Evolutionary conservation across 2,797 vertebrate species (phyloP).

Genomic region (Brotula barbata): DNA sequence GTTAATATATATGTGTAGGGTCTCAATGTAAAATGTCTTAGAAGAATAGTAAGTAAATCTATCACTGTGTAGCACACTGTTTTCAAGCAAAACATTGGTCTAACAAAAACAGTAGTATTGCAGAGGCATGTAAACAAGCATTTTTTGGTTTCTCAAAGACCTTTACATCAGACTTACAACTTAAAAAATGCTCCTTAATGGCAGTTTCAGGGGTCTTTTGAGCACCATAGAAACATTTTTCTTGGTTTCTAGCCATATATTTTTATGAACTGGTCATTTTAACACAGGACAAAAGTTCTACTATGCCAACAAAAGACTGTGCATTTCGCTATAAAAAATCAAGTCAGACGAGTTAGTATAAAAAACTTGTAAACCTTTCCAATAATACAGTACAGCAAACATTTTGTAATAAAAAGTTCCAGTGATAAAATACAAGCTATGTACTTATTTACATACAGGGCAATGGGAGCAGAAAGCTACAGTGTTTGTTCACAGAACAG

Average conservation of each 20-base stretch:
- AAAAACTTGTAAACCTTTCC: constrained; percentile 72
- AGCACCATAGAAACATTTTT: constrained; percentile 12
- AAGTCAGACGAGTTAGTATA: constrained; percentile 41
- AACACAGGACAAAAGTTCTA: not conserved
- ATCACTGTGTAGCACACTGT: constrained; percentile 18
- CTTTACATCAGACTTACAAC: constrained; percentile 8
- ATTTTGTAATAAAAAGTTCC: constrained; percentile 48
- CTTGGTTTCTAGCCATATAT: not conserved
- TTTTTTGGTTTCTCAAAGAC: constrained; percentile 38
- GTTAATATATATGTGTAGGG: constrained; percentile 38
- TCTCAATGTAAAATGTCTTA: constrained; percentile 41
- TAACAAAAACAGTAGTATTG: constrained; percentile 58
- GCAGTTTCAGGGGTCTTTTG: constrained; percentile 7
- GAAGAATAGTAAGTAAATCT: constrained; percentile 27
- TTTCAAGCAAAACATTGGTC: constrained; percentile 55
- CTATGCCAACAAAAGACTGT: constrained; percentile 31
- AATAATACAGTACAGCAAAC: constrained; percentile 64
- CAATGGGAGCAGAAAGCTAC: constrained; percentile 36
- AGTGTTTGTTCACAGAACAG: constrained; percentile 41
- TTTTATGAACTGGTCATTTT: constrained; percentile 1
- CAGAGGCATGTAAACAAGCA: constrained; percentile 64
- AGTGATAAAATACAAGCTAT: constrained; percentile 54
- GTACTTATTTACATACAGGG: constrained; percentile 14
- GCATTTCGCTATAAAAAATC: constrained; percentile 33
- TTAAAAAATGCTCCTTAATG: not conserved